Evolutionary conservation across 2,113 vertebrate genomes (phyloP).

Genomic region (Rhabdomys dilectus): DNA sequence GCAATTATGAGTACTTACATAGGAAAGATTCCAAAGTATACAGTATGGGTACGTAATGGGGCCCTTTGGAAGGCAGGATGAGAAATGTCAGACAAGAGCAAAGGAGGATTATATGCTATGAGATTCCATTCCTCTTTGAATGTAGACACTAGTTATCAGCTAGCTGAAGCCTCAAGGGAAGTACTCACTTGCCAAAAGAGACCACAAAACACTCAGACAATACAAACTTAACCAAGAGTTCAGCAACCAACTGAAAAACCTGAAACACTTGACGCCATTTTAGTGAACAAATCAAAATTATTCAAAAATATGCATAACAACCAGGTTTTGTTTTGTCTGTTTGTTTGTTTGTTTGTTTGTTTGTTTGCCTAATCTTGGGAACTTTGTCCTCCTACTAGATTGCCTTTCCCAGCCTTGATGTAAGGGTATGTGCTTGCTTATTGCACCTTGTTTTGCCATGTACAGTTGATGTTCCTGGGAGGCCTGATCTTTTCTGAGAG

Average conservation of each 20-base stretch:
- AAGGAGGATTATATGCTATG: neutral
- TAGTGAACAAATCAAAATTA: constrained; percentile 12
- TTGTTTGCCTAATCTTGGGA: neutral
- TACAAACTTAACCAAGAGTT: neutral
- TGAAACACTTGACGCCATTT: neutral
- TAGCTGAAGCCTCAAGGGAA: neutral
- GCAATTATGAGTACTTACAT: constrained; percentile 36
- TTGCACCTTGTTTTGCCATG: neutral
- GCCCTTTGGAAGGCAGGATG: neutral
- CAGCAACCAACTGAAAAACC: neutral
- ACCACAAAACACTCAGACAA: neutral
- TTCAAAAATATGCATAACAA: constrained; percentile 26
- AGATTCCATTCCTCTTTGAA: constrained; percentile 5
- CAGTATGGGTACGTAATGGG: neutral
- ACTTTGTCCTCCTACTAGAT: neutral
- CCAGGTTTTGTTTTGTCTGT: neutral
- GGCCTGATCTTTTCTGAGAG: neutral
- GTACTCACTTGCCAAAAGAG: neutral
- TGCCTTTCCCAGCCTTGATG: neutral
- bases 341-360: no score
- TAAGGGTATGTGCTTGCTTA: neutral
- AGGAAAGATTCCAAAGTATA: neutral
- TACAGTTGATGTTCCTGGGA: neutral
- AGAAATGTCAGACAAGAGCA: neutral
- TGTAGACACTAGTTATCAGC: neutral